Conservation (phyloP, 2,113 vertebrate species). For the Talpa occidentalis region DNA sequence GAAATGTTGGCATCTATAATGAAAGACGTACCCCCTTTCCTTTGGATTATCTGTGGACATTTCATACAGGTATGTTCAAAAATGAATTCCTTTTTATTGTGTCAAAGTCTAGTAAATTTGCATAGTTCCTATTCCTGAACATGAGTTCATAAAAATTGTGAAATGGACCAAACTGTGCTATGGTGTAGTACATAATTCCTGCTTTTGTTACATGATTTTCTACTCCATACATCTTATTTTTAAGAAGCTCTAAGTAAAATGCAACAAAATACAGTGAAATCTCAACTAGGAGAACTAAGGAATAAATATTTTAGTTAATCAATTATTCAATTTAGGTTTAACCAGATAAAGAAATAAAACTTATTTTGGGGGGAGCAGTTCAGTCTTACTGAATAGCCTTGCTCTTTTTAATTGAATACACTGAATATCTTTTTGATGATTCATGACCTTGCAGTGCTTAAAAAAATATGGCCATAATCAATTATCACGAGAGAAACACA, state of each 20-base stretch:
- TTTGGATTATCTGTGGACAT: not conserved
- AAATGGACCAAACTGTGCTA: not conserved
- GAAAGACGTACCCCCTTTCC: not conserved
- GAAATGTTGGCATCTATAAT: not conserved
- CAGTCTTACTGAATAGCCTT: not conserved
- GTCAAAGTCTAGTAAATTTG: not conserved
- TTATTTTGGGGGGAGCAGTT: not conserved
- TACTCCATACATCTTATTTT: not conserved
- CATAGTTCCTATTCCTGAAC: not conserved
- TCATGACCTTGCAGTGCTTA: not conserved
- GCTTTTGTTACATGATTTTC: not conserved
- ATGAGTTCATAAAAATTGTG: not conserved
- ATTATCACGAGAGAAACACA: not conserved
- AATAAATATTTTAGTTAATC: constrained; percentile 45
- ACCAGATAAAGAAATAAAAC: not conserved
- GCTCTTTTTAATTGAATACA: not conserved
- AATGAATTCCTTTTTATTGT: not conserved
- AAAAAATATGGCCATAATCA: not conserved
- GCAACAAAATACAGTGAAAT: constrained; percentile 36
- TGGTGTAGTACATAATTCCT: not conserved
- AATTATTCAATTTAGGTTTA: constrained; percentile 46
- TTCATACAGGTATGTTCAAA: not conserved
- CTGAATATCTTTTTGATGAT: not conserved
- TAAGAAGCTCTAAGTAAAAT: constrained; percentile 40
- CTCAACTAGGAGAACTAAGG: not conserved